Base-by-base conservation (phyloP, 2,888 invertebrate genomes). In the Sminthurides aquaticus region DNA sequence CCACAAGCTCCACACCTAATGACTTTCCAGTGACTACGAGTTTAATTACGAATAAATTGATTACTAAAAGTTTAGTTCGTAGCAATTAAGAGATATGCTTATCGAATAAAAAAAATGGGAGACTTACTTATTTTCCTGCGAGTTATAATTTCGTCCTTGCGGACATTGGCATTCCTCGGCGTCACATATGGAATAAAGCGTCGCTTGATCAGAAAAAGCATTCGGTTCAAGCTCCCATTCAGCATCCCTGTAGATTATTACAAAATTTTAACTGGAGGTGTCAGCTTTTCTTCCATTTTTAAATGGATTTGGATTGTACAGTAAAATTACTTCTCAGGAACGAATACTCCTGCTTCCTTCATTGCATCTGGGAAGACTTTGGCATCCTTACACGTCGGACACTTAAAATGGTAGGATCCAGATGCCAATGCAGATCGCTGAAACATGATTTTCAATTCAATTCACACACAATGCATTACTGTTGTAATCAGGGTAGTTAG, bases 141-240 rank as follows among this genome's bases (percentile, higher is more conserved):
- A 77, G 29, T 76, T 77, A 73, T 81, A 79, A 1, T 79, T 78
- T 29, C 85, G 79, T 11, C 87, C 87, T 60, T 79, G 75, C 0
- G 83, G 83, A 76, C 87, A 88, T 0, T 74, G 48, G 76, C 91
- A 92, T 0, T 68, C 70, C 0, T 69, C 49, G 0, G 85, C 84
- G 54, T 83, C 82, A 76, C 92, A 92, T 0, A 75, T 71, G 3
- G 82, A 76, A 1, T 85, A 83, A 0, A 87, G 78, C 66, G 86
- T 84, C 22, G 86, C 80, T 49, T 90, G 82, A 65, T 89, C 90
- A 0, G 84, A 81, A 78, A 84, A 91, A 0, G 91, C 90, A 75
- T 88, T 84, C 1, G 88, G 87, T 68, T 84, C 86, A 15, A 84
- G 76, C 76, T 92, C 91, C 92, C 91, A 92, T 0, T 88, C 84